phyloP scores from a whole-genome alignment of 1,140 invertebrate genomes.

The Battus philenor region DNA sequence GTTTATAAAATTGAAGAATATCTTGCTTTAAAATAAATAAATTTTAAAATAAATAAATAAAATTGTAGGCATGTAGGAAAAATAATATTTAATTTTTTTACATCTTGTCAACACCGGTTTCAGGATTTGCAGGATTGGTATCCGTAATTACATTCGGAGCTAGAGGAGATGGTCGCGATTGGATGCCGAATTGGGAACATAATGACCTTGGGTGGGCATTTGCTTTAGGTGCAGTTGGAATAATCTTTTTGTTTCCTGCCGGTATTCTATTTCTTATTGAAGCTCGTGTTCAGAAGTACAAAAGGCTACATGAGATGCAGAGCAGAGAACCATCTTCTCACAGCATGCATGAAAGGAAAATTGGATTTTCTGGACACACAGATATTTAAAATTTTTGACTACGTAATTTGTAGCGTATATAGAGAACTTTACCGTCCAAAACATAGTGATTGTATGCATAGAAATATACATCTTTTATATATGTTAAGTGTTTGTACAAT shows the following conservation, averaged over 20 bases:
- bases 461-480: too few species aligned
- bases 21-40: too few species aligned
- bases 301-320: conserved; percentile 81
- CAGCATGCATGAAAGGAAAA: conserved; percentile 75
- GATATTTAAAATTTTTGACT: conserved; percentile 76
- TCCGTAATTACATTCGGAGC: conserved; percentile 86
- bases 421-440: too few species aligned
- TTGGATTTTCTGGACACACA: conserved; percentile 73
- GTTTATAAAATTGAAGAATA: too few species aligned
- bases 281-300: conserved; percentile 84
- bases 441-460: too few species aligned
- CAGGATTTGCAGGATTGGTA: conserved; percentile 84
- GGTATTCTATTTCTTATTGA: conserved; percentile 90
- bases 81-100: neutral
- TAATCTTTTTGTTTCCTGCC: conserved; percentile 82
- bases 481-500: too few species aligned
- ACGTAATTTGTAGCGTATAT: too few species aligned
- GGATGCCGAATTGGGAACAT: conserved; percentile 98
- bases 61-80: too few species aligned
- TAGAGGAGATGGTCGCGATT: conserved; percentile 91
- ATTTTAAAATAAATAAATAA: too few species aligned
- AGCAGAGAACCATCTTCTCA: conserved; percentile 79
- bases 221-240: conserved; percentile 89
- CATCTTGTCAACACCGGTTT: too few species aligned
- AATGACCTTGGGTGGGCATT: conserved; percentile 97